Base-by-base conservation (phyloP, 2,113 vertebrate genomes). In the Lophochroa leadbeateri region DNA sequence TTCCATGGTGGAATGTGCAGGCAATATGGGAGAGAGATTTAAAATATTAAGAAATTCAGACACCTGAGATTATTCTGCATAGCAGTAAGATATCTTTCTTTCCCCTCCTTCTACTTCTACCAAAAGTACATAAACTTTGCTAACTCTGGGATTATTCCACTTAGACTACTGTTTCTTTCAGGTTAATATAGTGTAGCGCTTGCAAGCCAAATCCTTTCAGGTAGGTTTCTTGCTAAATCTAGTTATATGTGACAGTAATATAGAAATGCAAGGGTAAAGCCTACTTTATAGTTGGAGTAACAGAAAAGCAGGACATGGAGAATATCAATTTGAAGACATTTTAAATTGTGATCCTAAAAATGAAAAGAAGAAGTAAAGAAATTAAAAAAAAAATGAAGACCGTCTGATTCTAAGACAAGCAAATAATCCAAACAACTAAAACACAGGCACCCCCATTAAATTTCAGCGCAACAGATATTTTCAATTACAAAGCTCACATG, bases 401-500 rank as follows among this genome's bases (percentile, higher is more conserved):
- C 19, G 68, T 61, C 21, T 86, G n/a, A 76, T 80, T 89, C 65
- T 39, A 64, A 87, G 81, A 78, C 29, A 88, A 70, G 29, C 3
- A 87, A 85, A 89, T 47, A 70, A 83, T 70, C 41, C 39, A 78
- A 85, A 81, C 52, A 83, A 64, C 18, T 79, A 71, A 94, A 96
- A 47, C 18, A 70, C 25, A 93, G 55, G 5, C 37, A 86, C 18
- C 13, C 58, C 9, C 19, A 65, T 33, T 75, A 95, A 82, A 89
- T 76, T 91, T 96, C 80, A 82, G 41, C 39, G 17, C 33, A 90
- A 53, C 75, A 74, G 65, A 95, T 25, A 84, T 86, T 96, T 97
- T 97, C 41, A 86, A 6, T 77, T 92, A 95, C 17, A 64, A 94
- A 96, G n/a, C 11, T 96, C 84, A 82, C 10, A 24, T 65, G 68